Conservation (phyloP, 2,888 invertebrate genomes). For the Caenorhabditis afra region DNA sequence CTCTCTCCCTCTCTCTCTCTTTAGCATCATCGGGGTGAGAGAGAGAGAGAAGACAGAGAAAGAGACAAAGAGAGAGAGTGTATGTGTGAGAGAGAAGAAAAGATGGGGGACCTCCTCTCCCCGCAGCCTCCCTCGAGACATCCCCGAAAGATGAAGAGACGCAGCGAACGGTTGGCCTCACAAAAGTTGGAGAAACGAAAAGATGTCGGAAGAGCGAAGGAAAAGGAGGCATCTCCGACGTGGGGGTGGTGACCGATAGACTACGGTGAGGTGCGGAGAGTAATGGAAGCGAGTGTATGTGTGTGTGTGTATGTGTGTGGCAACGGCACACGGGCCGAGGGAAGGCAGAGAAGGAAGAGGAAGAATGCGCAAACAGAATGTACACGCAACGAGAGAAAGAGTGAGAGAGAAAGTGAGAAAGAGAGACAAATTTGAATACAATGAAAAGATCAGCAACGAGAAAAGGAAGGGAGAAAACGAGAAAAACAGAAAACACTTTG, state of each 20-base stretch:
- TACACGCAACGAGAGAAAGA: not conserved
- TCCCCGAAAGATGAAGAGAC: conserved; percentile 3
- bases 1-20: conserved; percentile 4
- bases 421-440: conserved; percentile 25
- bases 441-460: conserved; percentile 3
- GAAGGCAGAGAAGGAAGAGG: not conserved
- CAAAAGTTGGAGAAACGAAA: conserved; percentile 32
- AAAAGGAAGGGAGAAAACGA: not conserved
- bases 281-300: too few relatives aligned
- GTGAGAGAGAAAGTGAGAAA: not conserved
- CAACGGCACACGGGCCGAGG: conserved; percentile 19
- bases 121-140: too few relatives aligned
- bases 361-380: conserved; percentile 41
- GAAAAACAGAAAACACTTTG: not conserved
- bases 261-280: conserved; percentile 35
- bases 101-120: not conserved
- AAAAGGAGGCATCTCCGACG: conserved; percentile 25
- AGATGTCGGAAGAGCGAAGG: not conserved
- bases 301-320: not conserved
- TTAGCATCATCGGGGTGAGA: conserved; percentile 12
- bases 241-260: conserved; percentile 45
- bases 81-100: conserved; percentile 25
- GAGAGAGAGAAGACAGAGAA: conserved; percentile 30
- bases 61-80: conserved; percentile 12
- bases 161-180: conserved; percentile 31